Evolutionary conservation across 2,113 vertebrate genomes (phyloP).

Genomic region (Galemys pyrenaicus): DNA sequence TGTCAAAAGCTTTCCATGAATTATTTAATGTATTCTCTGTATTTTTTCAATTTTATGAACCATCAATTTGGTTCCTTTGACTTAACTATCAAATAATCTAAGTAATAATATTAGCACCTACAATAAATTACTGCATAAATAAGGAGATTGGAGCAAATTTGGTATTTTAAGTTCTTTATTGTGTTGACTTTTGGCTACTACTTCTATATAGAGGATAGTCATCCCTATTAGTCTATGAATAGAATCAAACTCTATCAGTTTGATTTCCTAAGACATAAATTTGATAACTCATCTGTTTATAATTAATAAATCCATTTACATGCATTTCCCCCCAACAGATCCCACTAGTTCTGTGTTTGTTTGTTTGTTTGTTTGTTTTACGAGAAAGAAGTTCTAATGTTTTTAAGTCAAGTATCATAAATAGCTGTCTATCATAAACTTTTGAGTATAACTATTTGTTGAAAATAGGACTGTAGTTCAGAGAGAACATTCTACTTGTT

Average conservation of each 20-base stretch:
- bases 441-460: conserved; percentile 9
- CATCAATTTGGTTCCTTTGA: background rate
- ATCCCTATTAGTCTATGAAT: background rate
- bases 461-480: background rate
- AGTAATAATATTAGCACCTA: conserved; percentile 5
- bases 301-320: conserved; percentile 16
- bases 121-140: conserved; percentile 38
- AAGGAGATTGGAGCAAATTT: conserved; percentile 11
- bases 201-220: background rate
- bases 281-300: conserved; percentile 12
- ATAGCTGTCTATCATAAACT: background rate
- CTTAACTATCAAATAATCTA: background rate
- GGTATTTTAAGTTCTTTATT: background rate
- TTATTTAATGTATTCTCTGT: conserved; percentile 46
- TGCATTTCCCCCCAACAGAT: background rate
- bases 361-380: conserved; percentile 1
- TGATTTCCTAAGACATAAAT: conserved; percentile 1
- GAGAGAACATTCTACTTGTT: conserved; percentile 7
- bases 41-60: background rate
- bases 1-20: background rate
- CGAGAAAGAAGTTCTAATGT: background rate
- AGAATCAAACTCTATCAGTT: background rate
- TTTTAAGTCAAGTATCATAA: background rate
- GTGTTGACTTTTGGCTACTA: background rate
- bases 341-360: background rate